Evolutionary conservation across 2,888 invertebrate genomes (phyloP).

Genomic region (Drosophila mimica): DNA sequence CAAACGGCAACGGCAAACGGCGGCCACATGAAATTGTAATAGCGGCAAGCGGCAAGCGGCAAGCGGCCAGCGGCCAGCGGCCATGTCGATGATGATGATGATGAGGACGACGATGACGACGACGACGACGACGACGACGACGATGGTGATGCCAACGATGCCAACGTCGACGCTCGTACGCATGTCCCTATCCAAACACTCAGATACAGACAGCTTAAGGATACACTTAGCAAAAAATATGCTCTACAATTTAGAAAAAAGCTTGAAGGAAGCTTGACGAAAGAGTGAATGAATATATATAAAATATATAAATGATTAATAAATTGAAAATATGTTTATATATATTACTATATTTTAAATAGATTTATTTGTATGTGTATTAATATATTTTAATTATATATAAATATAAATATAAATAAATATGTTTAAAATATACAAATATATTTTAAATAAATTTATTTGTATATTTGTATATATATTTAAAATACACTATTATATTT

Average conservation of each 20-base stretch:
- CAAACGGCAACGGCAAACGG: constrained; percentile 11
- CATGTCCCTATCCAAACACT: constrained; percentile 72
- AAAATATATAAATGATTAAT: neutral
- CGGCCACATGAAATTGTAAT: constrained; percentile 63
- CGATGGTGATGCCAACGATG: constrained; percentile 37
- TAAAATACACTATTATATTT: neutral
- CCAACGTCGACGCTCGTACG: constrained; percentile 67
- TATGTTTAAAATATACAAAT: no score
- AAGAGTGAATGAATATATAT: no score
- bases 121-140: constrained; percentile 38
- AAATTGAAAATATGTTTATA: neutral
- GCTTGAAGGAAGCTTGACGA: fast-evolving
- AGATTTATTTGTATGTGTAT: no score
- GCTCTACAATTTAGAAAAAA: neutral
- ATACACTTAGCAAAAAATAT: constrained; percentile 7
- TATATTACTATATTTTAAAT: no score
- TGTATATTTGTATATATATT: no score
- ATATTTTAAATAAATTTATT: no score
- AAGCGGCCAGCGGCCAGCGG: constrained; percentile 41
- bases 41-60: constrained; percentile 11
- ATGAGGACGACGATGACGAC: constrained; percentile 32
- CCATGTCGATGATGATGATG: constrained; percentile 49
- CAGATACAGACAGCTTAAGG: constrained; percentile 17
- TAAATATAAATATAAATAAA: no score
- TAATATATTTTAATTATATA: no score